phyloP scores from a whole-genome alignment of 2,888 invertebrate genomes.

The Cephonodes hylas region DNA sequence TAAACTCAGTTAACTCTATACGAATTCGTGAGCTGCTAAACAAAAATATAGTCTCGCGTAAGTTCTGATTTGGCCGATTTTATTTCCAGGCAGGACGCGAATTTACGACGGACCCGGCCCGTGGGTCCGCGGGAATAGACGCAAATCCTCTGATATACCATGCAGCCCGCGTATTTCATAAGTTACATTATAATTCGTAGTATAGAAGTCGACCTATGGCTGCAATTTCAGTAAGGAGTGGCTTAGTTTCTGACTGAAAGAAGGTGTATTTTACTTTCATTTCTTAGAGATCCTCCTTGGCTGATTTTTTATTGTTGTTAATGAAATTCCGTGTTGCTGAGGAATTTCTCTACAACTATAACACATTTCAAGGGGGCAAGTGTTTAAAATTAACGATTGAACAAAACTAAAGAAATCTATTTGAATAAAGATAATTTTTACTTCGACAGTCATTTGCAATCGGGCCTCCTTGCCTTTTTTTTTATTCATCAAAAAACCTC shows the following conservation, averaged over 20 bases:
- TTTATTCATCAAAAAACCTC: neutral
- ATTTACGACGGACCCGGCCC: constrained; percentile 7
- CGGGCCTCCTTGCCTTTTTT: neutral
- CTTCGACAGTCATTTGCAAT: too few species aligned
- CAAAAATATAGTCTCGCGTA: neutral
- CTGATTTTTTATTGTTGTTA: too few species aligned
- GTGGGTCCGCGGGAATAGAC: constrained; percentile 2
- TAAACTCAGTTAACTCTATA: neutral
- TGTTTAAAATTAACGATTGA: too few species aligned
- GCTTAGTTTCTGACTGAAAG: too few species aligned
- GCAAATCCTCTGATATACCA: constrained; percentile 12
- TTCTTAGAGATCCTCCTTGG: too few species aligned
- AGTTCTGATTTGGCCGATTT: constrained; percentile 7
- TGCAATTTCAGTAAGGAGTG: neutral
- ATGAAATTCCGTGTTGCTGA: too few species aligned
- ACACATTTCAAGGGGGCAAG: too few species aligned
- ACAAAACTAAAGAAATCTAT: too few species aligned
- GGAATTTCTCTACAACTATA: too few species aligned
- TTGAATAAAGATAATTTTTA: too few species aligned
- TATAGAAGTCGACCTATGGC: neutral
- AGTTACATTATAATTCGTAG: neutral
- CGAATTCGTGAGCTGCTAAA: too few species aligned
- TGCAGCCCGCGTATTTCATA: neutral
- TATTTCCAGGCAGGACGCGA: neutral
- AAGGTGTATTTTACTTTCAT: too few species aligned